These are phyloP conservation scores for Cynopterus brachyotis DNA, from an alignment of 2,113 vertebrate genomes.

Conservation along the genomic window DNA sequence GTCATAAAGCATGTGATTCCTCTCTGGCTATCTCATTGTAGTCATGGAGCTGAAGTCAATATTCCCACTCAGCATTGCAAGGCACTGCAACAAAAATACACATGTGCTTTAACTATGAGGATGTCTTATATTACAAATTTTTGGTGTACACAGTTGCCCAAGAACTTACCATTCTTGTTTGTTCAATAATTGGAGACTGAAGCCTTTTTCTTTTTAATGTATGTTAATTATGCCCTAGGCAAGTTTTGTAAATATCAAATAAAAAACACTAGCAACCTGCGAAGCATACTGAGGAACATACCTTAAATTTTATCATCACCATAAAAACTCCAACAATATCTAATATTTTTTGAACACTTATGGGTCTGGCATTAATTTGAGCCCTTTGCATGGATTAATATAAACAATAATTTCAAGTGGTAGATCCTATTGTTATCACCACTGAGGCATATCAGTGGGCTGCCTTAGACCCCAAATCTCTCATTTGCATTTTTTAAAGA, in stretches of 20 bases:
- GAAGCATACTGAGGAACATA: not conserved
- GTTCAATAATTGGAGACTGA: not conserved
- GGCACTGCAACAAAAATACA: not conserved
- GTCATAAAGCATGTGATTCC: not conserved
- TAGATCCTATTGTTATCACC: not conserved
- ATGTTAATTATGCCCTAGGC: not conserved
- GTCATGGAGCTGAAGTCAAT: not conserved
- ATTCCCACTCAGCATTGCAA: not conserved
- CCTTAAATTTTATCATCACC: not conserved
- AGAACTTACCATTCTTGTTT: not conserved
- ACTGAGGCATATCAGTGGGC: not conserved
- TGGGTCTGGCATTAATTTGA: not conserved
- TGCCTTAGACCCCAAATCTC: not conserved
- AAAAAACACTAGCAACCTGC: not conserved
- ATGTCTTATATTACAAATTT: not conserved
- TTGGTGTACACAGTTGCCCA: not conserved
- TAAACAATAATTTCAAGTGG: not conserved
- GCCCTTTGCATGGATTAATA: not conserved
- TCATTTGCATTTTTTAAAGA: constrained; percentile 1
- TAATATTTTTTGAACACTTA: not conserved
- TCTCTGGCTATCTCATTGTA: not conserved
- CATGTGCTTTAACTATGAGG: not conserved
- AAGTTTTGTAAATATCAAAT: not conserved
- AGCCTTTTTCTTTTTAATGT: not conserved
- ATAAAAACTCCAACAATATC: not conserved